Evolutionary conservation across 2,888 invertebrate species (phyloP), one percentile per base, ranked within the genome.

Genomic region (Andrena chrysosceles): DNA sequence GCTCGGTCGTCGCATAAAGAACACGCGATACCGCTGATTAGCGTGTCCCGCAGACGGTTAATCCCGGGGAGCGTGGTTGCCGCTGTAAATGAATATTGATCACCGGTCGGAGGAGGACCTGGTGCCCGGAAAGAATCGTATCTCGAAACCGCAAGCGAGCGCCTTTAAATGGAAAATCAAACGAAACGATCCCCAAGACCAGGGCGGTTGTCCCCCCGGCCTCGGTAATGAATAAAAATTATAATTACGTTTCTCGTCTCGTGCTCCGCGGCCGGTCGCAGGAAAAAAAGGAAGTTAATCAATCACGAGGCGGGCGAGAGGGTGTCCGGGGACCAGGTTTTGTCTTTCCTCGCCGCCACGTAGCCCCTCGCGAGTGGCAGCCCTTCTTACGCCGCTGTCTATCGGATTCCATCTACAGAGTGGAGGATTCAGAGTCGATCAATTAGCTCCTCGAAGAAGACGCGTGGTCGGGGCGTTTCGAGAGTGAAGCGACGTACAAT

Each of bases 171-270:
- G 92, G 88, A 89, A 89, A 93, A 93, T 92, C 92, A 92, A 91
- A 92, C 90, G 83, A 85, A 87, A 83, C 86, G 89, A 91, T 89
- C 88, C 88, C 75, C 75, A 56, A 4, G 6, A 2, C 81, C 77
- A 81, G 78, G 69, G 80, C 82, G 72, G 56, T 49, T 68, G 75
- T 73, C 82, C 73, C 54, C 67, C 31, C 86, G 81, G 81, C 82
- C 75, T 85, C 75, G 88, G 90, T 93, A 94, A 93, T 93, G 94
- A 93, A 94, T 93, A 93, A 94, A 93, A 93, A 93, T 93, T 93
- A 93, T 94, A 94, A 94, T 93, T 94, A 93, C 93, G 92, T 92
- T 93, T 91, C 91, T 91, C 92, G 35, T 16, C 23, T 42, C 23
- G 89, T 87, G 89, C 90, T 88, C 87, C 69, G 74, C 82, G 74